Evolutionary conservation across 1,140 invertebrate species (phyloP).

Genomic region (Coptotermes formosanus): DNA sequence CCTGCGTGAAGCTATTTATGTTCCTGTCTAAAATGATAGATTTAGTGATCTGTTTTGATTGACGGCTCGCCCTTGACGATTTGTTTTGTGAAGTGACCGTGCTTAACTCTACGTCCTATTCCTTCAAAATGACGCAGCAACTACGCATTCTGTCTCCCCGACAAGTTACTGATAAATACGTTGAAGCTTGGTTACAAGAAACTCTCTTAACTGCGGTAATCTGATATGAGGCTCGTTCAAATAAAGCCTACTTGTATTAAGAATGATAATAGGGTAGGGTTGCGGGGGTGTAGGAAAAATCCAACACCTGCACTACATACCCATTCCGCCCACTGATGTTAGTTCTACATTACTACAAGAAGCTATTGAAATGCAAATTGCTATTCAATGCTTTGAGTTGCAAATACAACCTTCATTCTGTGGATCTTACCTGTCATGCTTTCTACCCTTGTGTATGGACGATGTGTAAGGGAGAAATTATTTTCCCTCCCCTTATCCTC

Average conservation of each 20-base stretch:
- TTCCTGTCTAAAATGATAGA: too few relatives aligned
- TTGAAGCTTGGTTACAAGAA: too few relatives aligned
- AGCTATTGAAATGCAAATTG: constrained; percentile 24
- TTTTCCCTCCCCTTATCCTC: neutral
- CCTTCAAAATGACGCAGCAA: too few relatives aligned
- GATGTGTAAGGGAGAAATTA: neutral
- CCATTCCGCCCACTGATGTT: neutral
- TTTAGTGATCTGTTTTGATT: too few relatives aligned
- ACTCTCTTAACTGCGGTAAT: too few relatives aligned
- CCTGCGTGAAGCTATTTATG: too few relatives aligned
- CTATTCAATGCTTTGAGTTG: constrained; percentile 23
- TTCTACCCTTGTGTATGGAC: neutral
- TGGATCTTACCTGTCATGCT: neutral
- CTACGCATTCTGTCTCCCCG: too few relatives aligned
- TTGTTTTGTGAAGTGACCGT: too few relatives aligned
- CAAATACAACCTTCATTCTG: neutral
- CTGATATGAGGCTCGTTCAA: too few relatives aligned
- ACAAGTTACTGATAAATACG: too few relatives aligned
- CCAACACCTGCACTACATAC: neutral
- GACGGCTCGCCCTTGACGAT: too few relatives aligned
- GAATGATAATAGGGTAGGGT: neutral
- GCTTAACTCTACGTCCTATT: too few relatives aligned
- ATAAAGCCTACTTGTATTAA: neutral
- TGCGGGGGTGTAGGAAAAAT: neutral
- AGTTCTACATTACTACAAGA: neutral